Evolutionary conservation across 2,888 invertebrate genomes (phyloP).

Genomic region (Labia minor): DNA sequence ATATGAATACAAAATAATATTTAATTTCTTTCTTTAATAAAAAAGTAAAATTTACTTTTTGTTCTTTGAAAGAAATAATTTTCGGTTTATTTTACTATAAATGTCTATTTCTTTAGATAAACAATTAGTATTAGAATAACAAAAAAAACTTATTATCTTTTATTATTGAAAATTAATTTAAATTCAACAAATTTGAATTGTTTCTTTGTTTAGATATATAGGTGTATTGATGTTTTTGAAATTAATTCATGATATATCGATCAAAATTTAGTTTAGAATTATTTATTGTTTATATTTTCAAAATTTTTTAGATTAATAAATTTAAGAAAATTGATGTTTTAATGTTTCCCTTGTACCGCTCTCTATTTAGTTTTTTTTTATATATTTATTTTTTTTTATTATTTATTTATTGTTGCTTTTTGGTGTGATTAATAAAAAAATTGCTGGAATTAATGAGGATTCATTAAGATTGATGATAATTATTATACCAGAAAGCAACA

Average conservation of each 20-base stretch:
- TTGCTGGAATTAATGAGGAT: too few species aligned
- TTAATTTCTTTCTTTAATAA: too few species aligned
- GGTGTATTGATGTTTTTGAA: constrained; percentile 20
- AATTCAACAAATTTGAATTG: too few species aligned
- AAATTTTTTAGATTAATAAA: background rate
- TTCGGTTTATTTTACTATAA: too few species aligned
- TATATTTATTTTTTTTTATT: background rate
- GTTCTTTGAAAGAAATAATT: too few species aligned
- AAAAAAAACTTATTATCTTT: too few species aligned
- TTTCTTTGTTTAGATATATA: constrained; percentile 17
- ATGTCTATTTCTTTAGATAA: too few species aligned
- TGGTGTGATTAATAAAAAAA: background rate
- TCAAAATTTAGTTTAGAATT: constrained; percentile 16
- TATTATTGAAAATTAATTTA: too few species aligned
- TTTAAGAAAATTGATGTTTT: background rate
- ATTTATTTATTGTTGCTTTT: constrained; percentile 13
- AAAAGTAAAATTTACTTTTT: too few species aligned
- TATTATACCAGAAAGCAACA: constrained; percentile 15
- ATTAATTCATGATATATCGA: constrained; percentile 16
- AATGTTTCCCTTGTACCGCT: background rate
- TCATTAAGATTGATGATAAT: too few species aligned
- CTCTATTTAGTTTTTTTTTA: background rate
- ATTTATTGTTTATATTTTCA: background rate
- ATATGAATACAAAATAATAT: too few species aligned
- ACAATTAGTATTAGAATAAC: too few species aligned